A percentile compares a stretch with the other conserved stretches of the same genome.
phyloP scores from a whole-genome alignment of 2,797 vertebrate species.

The Ibycter americanus region DNA sequence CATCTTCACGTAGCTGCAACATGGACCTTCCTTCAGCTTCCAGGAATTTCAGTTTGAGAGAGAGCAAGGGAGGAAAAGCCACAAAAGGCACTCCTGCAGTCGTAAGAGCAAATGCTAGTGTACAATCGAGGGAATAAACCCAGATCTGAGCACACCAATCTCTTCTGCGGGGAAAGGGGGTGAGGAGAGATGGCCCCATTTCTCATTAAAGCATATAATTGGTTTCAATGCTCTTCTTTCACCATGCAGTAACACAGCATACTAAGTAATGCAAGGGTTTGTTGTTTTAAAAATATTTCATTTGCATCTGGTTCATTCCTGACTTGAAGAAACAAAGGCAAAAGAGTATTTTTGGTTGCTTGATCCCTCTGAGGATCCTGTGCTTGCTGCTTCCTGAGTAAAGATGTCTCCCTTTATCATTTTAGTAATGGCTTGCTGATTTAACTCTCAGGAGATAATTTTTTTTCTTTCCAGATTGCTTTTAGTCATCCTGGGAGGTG shows the following conservation, averaged over 20 bases:
- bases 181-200: not conserved
- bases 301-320: not conserved
- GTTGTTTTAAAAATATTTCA: not conserved
- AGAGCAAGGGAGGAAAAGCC: not conserved
- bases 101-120: not conserved
- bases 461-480: not conserved
- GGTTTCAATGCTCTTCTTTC: not conserved
- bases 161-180: not conserved
- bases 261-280: not conserved
- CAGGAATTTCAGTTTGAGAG: not conserved
- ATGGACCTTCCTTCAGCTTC: not conserved
- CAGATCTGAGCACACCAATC: not conserved
- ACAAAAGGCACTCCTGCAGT: not conserved
- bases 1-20: not conserved
- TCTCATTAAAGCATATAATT: not conserved
- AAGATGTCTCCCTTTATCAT: not conserved
- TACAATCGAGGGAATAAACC: not conserved
- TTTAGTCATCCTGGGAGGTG: not conserved
- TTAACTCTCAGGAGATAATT: not conserved
- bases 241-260: not conserved
- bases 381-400: not conserved
- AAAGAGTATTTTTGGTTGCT: not conserved
- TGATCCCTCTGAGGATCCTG: not conserved
- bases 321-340: not conserved
- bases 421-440: not conserved